These are phyloP conservation scores for Onychomys leucogaster DNA, from an alignment of 2,797 vertebrate species.

Conservation along the genomic window DNA sequence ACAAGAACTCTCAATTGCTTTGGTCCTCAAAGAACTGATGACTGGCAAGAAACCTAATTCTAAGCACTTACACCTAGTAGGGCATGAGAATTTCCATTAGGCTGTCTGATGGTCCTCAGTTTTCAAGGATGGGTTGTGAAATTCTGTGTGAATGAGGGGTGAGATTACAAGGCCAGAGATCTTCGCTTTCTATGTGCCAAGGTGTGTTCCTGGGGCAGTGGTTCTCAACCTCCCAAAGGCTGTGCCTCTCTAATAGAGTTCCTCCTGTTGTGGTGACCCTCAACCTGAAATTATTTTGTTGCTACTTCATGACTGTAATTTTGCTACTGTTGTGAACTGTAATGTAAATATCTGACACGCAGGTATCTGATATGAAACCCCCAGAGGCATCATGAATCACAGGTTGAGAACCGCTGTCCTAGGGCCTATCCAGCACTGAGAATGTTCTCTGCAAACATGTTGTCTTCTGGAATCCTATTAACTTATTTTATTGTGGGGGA, in stretches of 20 bases:
- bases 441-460: not conserved
- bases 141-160: not conserved
- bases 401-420: not conserved
- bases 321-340: not conserved
- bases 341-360: not conserved
- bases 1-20: not conserved
- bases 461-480: not conserved
- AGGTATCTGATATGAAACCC: not conserved
- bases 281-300: not conserved
- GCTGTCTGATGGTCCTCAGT: not conserved
- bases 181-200: not conserved
- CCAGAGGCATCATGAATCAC: not conserved
- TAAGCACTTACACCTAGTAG: not conserved
- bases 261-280: not conserved
- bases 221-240: not conserved
- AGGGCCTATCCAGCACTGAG: not conserved
- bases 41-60: not conserved
- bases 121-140: not conserved
- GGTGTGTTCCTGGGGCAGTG: not conserved
- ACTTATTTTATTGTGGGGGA: not conserved
- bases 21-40: not conserved
- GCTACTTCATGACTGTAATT: not conserved
- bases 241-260: not conserved
- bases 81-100: not conserved
- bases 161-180: not conserved